Evolutionary conservation across 2,888 invertebrate genomes (phyloP).

Genomic region (Temnothorax rugatulus): DNA sequence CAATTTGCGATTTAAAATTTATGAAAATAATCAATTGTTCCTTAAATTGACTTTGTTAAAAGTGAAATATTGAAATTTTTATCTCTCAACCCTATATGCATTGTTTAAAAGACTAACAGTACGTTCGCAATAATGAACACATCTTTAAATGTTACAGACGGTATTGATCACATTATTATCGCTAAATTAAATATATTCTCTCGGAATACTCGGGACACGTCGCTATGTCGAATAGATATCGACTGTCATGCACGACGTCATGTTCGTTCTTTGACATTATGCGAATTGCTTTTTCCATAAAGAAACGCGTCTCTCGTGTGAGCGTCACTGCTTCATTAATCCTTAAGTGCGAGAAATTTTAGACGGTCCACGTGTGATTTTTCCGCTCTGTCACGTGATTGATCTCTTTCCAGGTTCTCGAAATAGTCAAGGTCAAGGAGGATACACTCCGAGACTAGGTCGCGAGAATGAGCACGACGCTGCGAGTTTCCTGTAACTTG

Average conservation of each 20-base stretch:
- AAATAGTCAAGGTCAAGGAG: constrained; percentile 72
- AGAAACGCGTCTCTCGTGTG: not conserved
- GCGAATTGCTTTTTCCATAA: constrained; percentile 15
- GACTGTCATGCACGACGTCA: constrained; percentile 18
- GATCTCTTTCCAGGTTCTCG: constrained; percentile 64
- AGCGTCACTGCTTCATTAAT: constrained; percentile 28
- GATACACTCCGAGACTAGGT: constrained; percentile 83
- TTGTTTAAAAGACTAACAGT: not conserved
- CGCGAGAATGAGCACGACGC: constrained; percentile 80
- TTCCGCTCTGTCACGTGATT: not conserved
- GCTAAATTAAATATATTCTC: constrained; percentile 48
- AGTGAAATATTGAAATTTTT: constrained; percentile 17
- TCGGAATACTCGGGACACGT: constrained; percentile 8
- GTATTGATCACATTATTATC: constrained; percentile 42
- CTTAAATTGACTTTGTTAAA: constrained; percentile 9
- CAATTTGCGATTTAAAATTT: not conserved
- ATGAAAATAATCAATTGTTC: not conserved
- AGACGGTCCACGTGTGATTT: constrained; percentile 21
- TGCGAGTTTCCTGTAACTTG: constrained; percentile 20
- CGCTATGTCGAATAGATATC: constrained; percentile 1
- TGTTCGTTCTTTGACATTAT: constrained; percentile 31
- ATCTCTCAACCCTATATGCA: not conserved
- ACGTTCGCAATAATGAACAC: constrained; percentile 12
- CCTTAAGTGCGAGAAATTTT: constrained; percentile 34
- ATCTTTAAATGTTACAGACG: constrained; percentile 27